Evolutionary conservation across 2,888 invertebrate genomes (phyloP).

Genomic region (Trachelus troglodyta): DNA sequence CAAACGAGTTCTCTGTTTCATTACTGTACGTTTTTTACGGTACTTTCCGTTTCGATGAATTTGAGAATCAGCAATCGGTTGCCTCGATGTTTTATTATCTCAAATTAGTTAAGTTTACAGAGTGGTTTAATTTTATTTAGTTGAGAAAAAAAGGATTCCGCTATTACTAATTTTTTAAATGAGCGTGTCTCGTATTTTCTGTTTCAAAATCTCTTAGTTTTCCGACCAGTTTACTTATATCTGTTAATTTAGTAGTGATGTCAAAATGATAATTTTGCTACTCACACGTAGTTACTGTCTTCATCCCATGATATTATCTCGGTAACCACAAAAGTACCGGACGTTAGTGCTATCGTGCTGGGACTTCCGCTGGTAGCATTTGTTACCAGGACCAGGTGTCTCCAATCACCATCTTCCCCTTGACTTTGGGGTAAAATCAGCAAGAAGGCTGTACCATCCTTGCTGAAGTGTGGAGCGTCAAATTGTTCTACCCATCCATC

Average conservation of each 20-base stretch:
- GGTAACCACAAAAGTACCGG: constrained; percentile 77
- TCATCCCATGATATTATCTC: constrained; percentile 81
- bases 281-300: constrained; percentile 75
- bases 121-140: too few species aligned
- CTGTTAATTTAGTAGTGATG: constrained; percentile 1
- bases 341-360: constrained; percentile 70
- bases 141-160: too few species aligned
- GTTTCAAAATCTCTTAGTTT: not conserved
- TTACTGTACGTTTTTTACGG: too few species aligned
- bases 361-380: constrained; percentile 51
- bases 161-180: not conserved
- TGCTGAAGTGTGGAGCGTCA: constrained; percentile 76
- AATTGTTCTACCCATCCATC: constrained; percentile 86
- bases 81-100: too few species aligned
- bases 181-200: not conserved
- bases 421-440: constrained; percentile 80
- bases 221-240: constrained; percentile 4
- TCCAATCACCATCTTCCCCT: constrained; percentile 70
- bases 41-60: too few species aligned
- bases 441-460: constrained; percentile 76
- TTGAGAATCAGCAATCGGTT: too few species aligned
- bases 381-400: constrained; percentile 74
- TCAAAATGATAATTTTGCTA: constrained; percentile 25
- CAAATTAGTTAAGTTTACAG: too few species aligned
- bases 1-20: too few species aligned